Conservation (phyloP, 2,888 invertebrate species). For the Coelinius sp. region DNA sequence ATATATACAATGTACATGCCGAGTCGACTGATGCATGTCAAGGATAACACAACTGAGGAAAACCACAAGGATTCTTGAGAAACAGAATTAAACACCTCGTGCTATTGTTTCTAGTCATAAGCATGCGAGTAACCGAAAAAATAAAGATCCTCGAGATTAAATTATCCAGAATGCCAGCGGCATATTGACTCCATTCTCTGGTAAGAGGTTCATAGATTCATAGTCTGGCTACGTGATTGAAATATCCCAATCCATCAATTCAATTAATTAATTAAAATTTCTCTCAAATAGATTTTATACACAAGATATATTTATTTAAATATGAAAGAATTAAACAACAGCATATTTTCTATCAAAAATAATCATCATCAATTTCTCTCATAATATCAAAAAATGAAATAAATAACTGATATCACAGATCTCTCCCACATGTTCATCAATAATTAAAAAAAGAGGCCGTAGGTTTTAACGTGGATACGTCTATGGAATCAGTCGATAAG, state of each 20-base stretch:
- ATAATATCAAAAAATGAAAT: conserved; percentile 1
- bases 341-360: too few relatives aligned
- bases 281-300: neutral
- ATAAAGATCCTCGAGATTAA: conserved; percentile 42
- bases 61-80: neutral
- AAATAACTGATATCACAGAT: conserved; percentile 10
- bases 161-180: conserved; percentile 50
- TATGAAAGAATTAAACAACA: neutral
- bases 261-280: too few relatives aligned
- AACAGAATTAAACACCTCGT: neutral
- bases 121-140: conserved; percentile 1
- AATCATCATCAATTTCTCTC: neutral
- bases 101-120: neutral
- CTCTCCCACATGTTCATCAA: neutral
- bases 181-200: conserved; percentile 50
- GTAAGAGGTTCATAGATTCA: conserved; percentile 29
- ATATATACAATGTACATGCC: neutral
- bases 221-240: conserved; percentile 49
- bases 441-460: too few relatives aligned
- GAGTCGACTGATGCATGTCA: neutral
- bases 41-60: neutral
- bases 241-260: conserved; percentile 40
- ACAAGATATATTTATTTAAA: neutral
- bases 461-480: too few relatives aligned
- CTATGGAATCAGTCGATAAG: too few relatives aligned